Percentiles rank a stretch among this genome's conserved stretches.
phyloP scores from a whole-genome alignment of 1,140 invertebrate genomes.

The Hycleus cichorii region DNA sequence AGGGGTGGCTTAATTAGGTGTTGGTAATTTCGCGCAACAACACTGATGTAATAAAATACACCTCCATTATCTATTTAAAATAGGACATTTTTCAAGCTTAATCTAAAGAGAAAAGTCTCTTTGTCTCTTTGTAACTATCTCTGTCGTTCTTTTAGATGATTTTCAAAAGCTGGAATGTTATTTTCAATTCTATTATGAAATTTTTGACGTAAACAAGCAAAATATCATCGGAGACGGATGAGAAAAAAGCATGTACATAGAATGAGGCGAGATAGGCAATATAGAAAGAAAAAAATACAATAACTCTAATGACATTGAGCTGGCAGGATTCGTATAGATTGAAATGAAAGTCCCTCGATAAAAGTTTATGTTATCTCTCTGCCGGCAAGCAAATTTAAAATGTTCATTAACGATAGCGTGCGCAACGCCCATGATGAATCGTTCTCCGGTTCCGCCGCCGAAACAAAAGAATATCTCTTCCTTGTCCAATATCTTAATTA shows the following conservation, averaged over 20 bases:
- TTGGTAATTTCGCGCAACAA: too few species aligned
- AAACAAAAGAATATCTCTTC: constrained; percentile 37
- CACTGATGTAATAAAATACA: too few species aligned
- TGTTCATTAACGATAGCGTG: background rate
- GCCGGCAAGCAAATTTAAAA: background rate
- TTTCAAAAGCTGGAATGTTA: too few species aligned
- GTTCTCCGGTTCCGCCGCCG: constrained; percentile 28
- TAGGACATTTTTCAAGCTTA: too few species aligned
- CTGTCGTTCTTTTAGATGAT: too few species aligned
- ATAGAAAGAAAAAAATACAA: background rate
- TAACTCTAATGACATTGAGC: background rate
- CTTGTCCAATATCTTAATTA: constrained; percentile 43
- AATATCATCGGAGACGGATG: background rate
- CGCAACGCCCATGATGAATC: constrained; percentile 34
- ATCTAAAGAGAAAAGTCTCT: background rate
- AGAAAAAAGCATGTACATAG: background rate
- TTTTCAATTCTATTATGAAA: too few species aligned
- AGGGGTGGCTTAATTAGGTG: too few species aligned
- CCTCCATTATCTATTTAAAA: too few species aligned
- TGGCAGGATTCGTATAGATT: background rate
- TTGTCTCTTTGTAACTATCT: background rate
- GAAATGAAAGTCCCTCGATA: background rate
- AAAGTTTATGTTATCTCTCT: background rate
- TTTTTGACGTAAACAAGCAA: background rate
- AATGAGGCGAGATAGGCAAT: background rate